Conservation (phyloP, 2,888 invertebrate species). For the Rhorus exstirpatorius region DNA sequence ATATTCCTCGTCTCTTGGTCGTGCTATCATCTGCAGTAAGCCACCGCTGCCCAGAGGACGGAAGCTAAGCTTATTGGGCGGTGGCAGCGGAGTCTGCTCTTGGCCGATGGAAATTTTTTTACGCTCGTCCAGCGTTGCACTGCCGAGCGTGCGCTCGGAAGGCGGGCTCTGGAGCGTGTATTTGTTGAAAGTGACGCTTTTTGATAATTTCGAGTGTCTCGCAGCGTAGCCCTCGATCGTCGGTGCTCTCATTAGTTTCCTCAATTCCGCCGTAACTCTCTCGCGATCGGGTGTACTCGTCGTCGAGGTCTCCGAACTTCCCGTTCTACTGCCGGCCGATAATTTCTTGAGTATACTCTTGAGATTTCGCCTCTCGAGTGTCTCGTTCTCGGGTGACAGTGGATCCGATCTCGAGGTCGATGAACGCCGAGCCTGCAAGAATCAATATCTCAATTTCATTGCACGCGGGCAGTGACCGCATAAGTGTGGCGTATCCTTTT, state of each 20-base stretch:
- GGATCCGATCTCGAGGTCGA: constrained; percentile 76
- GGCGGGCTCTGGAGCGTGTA: constrained; percentile 95
- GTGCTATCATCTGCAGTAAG: constrained; percentile 80
- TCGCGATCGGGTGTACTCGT: constrained; percentile 82
- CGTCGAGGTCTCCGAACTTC: constrained; percentile 82
- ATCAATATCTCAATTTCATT: constrained; percentile 30
- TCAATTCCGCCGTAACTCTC: constrained; percentile 88
- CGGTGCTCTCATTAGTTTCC: constrained; percentile 92
- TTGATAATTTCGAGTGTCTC: constrained; percentile 94
- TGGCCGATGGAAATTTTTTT: constrained; percentile 72
- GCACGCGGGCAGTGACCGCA: too few species aligned
- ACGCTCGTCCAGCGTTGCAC: constrained; percentile 71
- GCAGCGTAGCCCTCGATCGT: constrained; percentile 96
- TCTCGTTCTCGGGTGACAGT: constrained; percentile 91
- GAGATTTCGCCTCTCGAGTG: constrained; percentile 92
- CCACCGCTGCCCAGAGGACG: constrained; percentile 84
- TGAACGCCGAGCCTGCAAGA: constrained; percentile 65
- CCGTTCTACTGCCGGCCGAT: constrained; percentile 89
- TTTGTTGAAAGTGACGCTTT: constrained; percentile 95
- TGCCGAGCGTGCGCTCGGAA: constrained; percentile 79
- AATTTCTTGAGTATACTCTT: constrained; percentile 95
- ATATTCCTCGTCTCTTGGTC: constrained; percentile 90
- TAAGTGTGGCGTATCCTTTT: too few species aligned
- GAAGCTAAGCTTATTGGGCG: constrained; percentile 84
- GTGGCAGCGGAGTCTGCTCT: constrained; percentile 78